These are phyloP conservation scores for Thymelicus lineola DNA, from an alignment of 2,888 invertebrate species.

Conservation along the genomic window DNA sequence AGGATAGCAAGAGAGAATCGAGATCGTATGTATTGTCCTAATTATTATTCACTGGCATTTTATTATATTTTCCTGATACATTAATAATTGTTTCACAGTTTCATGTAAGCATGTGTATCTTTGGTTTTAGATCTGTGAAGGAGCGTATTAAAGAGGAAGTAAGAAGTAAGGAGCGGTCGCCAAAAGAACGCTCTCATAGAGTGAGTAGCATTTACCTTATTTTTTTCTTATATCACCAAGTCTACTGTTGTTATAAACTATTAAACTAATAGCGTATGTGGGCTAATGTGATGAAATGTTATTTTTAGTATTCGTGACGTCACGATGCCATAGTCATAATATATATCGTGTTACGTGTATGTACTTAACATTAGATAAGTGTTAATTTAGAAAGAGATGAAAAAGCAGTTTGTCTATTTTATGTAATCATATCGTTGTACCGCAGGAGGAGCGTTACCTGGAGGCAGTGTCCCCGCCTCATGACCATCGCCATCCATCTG, in stretches of 20 bases:
- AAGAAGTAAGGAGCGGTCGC: conserved; percentile 84
- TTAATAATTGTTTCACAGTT: too few species aligned
- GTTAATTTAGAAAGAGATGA: too few species aligned
- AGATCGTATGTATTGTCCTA: conserved; percentile 62
- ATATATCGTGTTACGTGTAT: too few species aligned
- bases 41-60: neutral
- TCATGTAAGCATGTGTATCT: neutral
- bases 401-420: too few species aligned
- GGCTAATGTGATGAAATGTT: too few species aligned
- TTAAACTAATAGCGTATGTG: too few species aligned
- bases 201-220: conserved; percentile 51
- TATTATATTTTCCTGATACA: too few species aligned
- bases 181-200: conserved; percentile 75
- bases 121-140: conserved; percentile 70
- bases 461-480: conserved; percentile 79
- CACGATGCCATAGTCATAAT: too few species aligned
- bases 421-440: neutral
- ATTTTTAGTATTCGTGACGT: too few species aligned
- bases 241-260: neutral
- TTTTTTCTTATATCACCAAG: neutral
- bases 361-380: too few species aligned
- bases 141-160: conserved; percentile 87
- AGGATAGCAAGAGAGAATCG: conserved; percentile 75
- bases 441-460: conserved; percentile 79
- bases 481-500: conserved; percentile 82